Evolutionary conservation across 1,140 invertebrate genomes (phyloP), one percentile per base, ranked within the genome.

Genomic region (Magallana gigas): DNA sequence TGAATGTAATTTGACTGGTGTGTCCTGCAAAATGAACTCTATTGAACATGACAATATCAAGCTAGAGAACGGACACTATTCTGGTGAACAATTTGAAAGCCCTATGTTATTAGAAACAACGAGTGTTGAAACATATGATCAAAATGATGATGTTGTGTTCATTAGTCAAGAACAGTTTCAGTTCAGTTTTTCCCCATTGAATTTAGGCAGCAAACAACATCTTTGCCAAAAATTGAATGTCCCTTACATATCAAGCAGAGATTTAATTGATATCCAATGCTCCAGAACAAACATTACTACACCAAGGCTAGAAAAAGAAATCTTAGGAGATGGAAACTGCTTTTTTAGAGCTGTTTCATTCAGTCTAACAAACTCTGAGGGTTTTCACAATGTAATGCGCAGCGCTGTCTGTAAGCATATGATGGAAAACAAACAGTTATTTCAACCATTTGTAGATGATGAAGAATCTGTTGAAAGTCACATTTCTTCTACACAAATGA

Each of bases 381-480:
- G 1, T 12, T 12, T 12, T 62, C n/a, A 62, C 60, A 11, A 62
- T n/a, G 60, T n/a, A 62, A 62, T 62, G n/a, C 60, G 60, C 11
- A 11, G n/a, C 11, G n/a, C 11, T 11, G 60, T 62, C 11, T 62
- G 60, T n/a, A 62, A 62, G 9, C 6, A 68, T 48, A 7, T 36
- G 14, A 56, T 71, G 16, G 68, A 87, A 87, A 18, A 87, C 62
- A 60, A 29, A 56, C 18, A 87, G 14, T 48, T 29, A 48, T 4
- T 9, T 60, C 62, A 87, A 68, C n/a, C 68, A 57, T 18, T 57
- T 36, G 23, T 23, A 23, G 23, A 23, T 23, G 1, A 23, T 23
- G 23, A 23, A 23, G 1, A 23, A 23, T 23, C 23, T 23, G 23
- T 23, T 23, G 23, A 23, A 23, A 23, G 23, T 23, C 23, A 23